Evolutionary conservation across 92 coral and sea anemone species (phyloP).

Genomic region (Blastomussa wellsi): DNA sequence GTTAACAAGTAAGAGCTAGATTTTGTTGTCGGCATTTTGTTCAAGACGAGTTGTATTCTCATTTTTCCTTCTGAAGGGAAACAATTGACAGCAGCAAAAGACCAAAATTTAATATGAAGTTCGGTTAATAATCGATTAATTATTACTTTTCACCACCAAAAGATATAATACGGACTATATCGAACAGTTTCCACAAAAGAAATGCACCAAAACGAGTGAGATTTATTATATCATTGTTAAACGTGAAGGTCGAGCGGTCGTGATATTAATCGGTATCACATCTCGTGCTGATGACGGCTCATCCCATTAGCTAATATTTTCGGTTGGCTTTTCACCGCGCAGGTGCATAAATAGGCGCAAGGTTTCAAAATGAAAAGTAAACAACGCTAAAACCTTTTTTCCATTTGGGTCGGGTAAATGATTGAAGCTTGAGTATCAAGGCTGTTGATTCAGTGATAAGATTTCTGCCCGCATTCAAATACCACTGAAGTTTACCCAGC

Average conservation of each 20-base stretch:
- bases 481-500: slow-evolving; percentile 65
- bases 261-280: slow-evolving; percentile 29
- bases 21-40: not conserved
- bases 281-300: slow-evolving; percentile 31
- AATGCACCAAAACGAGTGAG: not conserved
- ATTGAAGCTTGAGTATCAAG: slow-evolving; percentile 48
- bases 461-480: slow-evolving; percentile 37
- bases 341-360: slow-evolving; percentile 81
- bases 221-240: not conserved
- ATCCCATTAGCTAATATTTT: slow-evolving; percentile 56
- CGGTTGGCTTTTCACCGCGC: slow-evolving; percentile 59
- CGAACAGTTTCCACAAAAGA: not conserved
- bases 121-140: not conserved
- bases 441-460: slow-evolving; percentile 64
- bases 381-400: slow-evolving; percentile 59
- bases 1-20: not conserved
- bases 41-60: not conserved
- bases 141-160: not conserved
- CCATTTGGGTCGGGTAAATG: slow-evolving; percentile 75
- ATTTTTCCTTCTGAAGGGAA: not conserved
- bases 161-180: not conserved
- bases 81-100: not conserved
- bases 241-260: not conserved
- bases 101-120: not conserved
- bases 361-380: slow-evolving; percentile 73